These are phyloP conservation scores for Drosophila auraria DNA, from an alignment of 1,140 invertebrate genomes.

Conservation along the genomic window DNA sequence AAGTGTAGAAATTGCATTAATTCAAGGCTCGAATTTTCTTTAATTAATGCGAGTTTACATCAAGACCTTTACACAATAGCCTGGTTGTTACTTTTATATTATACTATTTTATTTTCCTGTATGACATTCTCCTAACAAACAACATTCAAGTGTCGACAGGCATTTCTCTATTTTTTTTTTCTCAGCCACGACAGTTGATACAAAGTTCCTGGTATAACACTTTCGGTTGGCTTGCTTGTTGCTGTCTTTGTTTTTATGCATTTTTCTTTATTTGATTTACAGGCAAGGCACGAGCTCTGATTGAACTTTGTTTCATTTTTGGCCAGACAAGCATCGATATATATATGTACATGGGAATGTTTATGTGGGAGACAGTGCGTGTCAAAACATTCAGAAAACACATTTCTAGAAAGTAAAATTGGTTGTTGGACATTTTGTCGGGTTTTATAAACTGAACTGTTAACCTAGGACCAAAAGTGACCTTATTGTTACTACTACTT, in stretches of 20 bases:
- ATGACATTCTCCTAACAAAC: constrained; percentile 22
- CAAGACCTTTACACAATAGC: background rate
- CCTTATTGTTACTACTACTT: no score
- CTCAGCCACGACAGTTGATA: constrained; percentile 35
- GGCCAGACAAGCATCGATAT: constrained; percentile 17
- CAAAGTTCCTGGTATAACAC: constrained; percentile 40
- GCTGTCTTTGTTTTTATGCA: constrained; percentile 28
- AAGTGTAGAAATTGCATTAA: background rate
- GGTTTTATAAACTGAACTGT: no score
- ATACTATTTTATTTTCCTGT: constrained; percentile 7
- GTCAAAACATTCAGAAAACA: constrained; percentile 7
- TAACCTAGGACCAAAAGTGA: no score
- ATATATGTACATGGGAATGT: background rate
- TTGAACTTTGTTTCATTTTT: constrained; percentile 54
- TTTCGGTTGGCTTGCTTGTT: constrained; percentile 7
- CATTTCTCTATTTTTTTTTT: constrained; percentile 28
- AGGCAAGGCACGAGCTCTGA: constrained; percentile 36
- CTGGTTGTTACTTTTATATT: background rate
- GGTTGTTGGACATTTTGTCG: background rate
- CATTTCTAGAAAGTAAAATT: background rate
- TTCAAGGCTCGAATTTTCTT: background rate
- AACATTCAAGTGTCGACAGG: constrained; percentile 54
- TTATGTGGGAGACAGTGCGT: constrained; percentile 1
- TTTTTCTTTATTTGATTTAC: constrained; percentile 45
- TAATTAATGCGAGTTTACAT: background rate